Evolutionary conservation across 2,888 invertebrate genomes (phyloP).

Genomic region (Junonia oenone): DNA sequence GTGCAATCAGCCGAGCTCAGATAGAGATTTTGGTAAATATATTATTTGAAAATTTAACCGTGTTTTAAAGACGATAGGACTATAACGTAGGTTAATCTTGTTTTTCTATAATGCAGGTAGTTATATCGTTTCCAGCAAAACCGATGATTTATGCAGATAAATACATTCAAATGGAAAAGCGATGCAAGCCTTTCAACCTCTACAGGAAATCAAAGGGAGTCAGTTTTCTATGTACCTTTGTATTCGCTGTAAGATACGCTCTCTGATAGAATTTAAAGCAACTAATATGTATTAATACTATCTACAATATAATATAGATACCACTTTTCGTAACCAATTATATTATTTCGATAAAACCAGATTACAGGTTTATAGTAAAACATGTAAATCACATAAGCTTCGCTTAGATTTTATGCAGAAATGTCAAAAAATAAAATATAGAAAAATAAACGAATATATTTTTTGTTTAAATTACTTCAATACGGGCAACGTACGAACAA

Average conservation of each 20-base stretch:
- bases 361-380: not conserved
- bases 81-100: not conserved
- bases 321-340: not conserved
- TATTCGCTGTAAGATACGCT: not conserved
- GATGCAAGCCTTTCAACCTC: slow-evolving; percentile 14
- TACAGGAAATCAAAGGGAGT: slow-evolving; percentile 6
- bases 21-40: slow-evolving; percentile 5
- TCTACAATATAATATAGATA: not conserved
- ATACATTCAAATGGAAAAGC: slow-evolving; percentile 13
- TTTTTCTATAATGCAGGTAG: not conserved
- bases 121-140: slow-evolving; percentile 10
- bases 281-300: not conserved
- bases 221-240: not conserved
- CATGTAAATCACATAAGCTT: too few relatives aligned
- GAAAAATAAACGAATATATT: not conserved
- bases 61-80: not conserved
- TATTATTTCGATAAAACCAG: not conserved
- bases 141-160: slow-evolving; percentile 14
- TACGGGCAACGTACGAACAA: slow-evolving; percentile 4
- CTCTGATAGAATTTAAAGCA: not conserved
- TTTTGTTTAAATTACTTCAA: not conserved
- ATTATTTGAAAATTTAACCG: not conserved
- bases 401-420: too few relatives aligned
- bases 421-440: too few relatives aligned
- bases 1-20: slow-evolving; percentile 33